Evolutionary conservation across 64 coral and sea anemone genomes (phyloP).

Genomic region (Trachythela sp.): DNA sequence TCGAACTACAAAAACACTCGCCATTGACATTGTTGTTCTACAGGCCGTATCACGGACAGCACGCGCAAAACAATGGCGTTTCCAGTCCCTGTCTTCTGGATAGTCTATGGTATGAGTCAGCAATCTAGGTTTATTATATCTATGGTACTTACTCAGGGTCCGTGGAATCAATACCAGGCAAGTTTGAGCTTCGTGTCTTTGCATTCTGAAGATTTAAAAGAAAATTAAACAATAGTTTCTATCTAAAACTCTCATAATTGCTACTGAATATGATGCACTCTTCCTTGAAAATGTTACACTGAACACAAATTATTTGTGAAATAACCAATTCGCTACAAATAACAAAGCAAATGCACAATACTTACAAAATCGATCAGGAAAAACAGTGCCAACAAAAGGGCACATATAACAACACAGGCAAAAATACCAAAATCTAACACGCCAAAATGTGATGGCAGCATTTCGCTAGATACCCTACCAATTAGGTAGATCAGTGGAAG

Average conservation of each 20-base stretch:
- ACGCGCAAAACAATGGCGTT: too few species aligned
- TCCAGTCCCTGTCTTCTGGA: too few species aligned
- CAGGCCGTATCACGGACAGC: too few species aligned
- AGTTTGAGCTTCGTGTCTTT: neutral
- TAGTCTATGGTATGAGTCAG: neutral
- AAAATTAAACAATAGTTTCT: neutral
- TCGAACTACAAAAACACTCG: too few species aligned
- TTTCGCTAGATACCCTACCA: too few species aligned
- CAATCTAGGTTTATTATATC: neutral
- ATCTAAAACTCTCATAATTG: neutral
- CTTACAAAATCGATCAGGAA: constrained; percentile 12
- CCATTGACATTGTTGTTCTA: too few species aligned
- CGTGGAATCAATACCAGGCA: neutral
- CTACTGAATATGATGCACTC: too few species aligned
- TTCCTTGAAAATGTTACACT: too few species aligned
- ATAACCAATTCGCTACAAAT: neutral
- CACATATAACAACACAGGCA: constrained; percentile 18
- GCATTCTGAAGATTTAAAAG: neutral
- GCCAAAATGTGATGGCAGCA: constrained; percentile 16
- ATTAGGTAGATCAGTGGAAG: too few species aligned
- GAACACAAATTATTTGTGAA: too few species aligned
- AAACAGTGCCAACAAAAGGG: neutral
- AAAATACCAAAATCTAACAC: neutral
- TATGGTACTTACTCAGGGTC: neutral
- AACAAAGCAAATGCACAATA: neutral